phyloP scores from a whole-genome alignment of 53 echinoderm and acorn worm genomes.

The Paelopatides confundens region DNA sequence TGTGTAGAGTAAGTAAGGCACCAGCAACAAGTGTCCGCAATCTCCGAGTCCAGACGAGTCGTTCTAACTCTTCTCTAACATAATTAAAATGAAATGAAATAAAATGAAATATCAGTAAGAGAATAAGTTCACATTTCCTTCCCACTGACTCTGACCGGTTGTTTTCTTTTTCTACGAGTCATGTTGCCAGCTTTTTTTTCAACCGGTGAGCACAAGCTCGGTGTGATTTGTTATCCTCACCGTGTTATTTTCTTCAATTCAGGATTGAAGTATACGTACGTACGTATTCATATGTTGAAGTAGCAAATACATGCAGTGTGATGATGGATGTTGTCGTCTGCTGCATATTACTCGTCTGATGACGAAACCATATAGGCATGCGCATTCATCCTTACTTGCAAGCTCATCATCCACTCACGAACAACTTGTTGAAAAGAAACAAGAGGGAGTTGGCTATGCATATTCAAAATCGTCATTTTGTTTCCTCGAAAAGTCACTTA shows the following conservation, averaged over 20 bases:
- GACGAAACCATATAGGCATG: background rate
- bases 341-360: constrained; percentile 22
- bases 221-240: constrained; percentile 18
- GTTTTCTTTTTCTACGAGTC: constrained; percentile 26
- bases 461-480: constrained; percentile 33
- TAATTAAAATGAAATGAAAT: background rate
- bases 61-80: background rate
- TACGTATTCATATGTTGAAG: background rate
- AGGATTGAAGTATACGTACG: background rate
- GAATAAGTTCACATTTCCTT: background rate
- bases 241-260: background rate
- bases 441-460: constrained; percentile 36
- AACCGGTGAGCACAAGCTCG: background rate
- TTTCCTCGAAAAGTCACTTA: constrained; percentile 13
- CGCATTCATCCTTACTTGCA: background rate
- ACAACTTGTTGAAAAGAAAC: constrained; percentile 16
- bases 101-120: background rate
- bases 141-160: constrained; percentile 3
- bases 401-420: constrained; percentile 22
- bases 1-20: too few relatives aligned
- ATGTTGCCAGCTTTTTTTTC: background rate
- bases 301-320: background rate
- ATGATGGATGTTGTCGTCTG: constrained; percentile 4
- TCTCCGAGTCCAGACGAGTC: background rate
- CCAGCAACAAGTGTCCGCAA: constrained; percentile 2